Conservation (phyloP, 2,797 vertebrate genomes). For the Rachycentron canadum region DNA sequence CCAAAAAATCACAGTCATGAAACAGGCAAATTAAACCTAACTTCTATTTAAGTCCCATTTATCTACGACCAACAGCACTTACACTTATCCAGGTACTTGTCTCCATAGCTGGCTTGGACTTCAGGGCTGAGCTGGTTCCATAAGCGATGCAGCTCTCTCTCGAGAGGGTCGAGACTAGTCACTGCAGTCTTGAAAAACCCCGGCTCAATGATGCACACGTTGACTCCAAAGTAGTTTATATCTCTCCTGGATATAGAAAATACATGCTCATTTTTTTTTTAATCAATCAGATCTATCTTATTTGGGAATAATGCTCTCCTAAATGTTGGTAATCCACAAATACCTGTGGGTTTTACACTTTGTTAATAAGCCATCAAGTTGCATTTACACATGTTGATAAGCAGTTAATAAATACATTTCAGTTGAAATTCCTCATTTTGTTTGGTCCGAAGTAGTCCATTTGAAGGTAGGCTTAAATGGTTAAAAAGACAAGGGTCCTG, state of each 20-base stretch:
- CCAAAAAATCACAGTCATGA: not conserved
- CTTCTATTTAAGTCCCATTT: too few relatives aligned
- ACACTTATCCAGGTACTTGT: conserved; percentile 91
- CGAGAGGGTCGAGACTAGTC: conserved; percentile 87
- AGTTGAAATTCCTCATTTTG: not conserved
- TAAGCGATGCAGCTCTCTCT: conserved; percentile 86
- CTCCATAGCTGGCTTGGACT: conserved; percentile 89
- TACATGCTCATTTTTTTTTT: not conserved
- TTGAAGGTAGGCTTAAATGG: not conserved
- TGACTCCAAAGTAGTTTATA: conserved; percentile 91
- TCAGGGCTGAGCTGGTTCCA: conserved; percentile 90
- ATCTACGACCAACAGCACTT: conserved; percentile 56
- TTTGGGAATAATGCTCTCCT: too few relatives aligned
- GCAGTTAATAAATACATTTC: not conserved
- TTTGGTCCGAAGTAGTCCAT: not conserved
- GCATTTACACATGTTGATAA: not conserved
- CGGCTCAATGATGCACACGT: conserved; percentile 93
- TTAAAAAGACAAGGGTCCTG: not conserved
- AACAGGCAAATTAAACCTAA: not conserved
- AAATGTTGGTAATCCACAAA: not conserved
- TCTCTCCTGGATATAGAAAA: conserved; percentile 86
- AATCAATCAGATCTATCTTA: too few relatives aligned
- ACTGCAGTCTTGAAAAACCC: conserved; percentile 94
- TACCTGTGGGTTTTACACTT: not conserved
- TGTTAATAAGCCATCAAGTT: not conserved